Percentiles rank a stretch among this genome's conserved stretches.
Conservation (phyloP, 2,113 vertebrate species). For the Albula goreensis region DNA sequence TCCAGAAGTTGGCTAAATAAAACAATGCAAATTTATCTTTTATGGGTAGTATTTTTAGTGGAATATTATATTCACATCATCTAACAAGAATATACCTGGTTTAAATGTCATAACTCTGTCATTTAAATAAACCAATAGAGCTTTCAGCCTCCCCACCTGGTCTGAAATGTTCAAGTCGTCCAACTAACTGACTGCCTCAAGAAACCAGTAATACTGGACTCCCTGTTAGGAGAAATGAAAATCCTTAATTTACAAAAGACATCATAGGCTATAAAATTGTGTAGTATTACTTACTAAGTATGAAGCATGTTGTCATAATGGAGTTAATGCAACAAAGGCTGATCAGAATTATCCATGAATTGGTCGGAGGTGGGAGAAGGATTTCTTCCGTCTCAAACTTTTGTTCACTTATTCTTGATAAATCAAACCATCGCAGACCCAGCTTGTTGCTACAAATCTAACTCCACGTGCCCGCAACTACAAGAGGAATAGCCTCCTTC, state of each 20-base stretch:
- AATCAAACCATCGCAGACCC: background rate
- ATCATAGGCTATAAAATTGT: background rate
- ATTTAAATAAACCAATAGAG: no score
- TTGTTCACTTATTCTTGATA: background rate
- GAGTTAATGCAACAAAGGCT: background rate
- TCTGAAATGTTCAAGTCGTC: background rate
- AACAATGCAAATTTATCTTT: no score
- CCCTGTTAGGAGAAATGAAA: background rate
- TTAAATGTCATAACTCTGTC: no score
- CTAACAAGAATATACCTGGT: no score
- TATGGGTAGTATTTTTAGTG: background rate
- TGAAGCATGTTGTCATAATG: background rate
- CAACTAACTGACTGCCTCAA: background rate
- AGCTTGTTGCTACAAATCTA: background rate
- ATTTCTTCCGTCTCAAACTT: background rate
- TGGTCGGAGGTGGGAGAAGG: no score
- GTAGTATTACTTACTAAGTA: background rate
- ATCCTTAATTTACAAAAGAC: background rate
- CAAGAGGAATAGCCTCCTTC: background rate
- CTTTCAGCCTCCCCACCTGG: background rate
- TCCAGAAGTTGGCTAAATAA: background rate
- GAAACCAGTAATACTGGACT: background rate
- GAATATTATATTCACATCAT: no score
- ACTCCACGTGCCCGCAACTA: background rate
- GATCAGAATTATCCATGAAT: no score